Evolutionary conservation across 2,113 vertebrate species (phyloP), one percentile per base, ranked within the genome.

Genomic region (Polypterus bichir): DNA sequence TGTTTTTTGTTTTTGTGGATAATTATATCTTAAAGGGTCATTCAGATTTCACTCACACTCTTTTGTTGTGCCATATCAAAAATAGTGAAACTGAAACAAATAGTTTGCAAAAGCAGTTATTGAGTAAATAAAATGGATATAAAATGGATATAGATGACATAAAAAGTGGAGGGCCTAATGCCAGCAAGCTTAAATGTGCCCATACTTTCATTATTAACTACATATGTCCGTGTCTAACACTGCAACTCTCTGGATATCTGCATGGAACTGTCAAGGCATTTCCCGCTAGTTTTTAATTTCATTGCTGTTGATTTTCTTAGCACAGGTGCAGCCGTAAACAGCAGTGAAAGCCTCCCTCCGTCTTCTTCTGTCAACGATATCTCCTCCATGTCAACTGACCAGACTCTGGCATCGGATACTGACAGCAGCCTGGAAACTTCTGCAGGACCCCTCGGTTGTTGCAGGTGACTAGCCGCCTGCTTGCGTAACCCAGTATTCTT

Each of bases 391-490:
- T 97, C 94, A 86, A 98, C 94, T 54, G 94, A 97, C 87, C 96
- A 98, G 86, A 99, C 94, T 79, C 85, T 97, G 87, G 94, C 95
- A 64, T 98, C 96, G 62, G 95, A 99, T 88, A 98, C 96, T 7
- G 95, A 99, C 90, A 99, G 96, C 93, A 98, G 95, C 87, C 85
- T 99, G 88, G 94, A 98, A 93, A 92, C 95, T 79, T 95, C 95
- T 67, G 90, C 92, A 4, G 96, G 95, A 87, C 92, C 96, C 75
- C 88, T 99, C 71, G 94, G 94, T 87, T 98, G 96, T 87, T 99
- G 96, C 93, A 99, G 96, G 94, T 97, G 96, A 99, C 96, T 97
- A 98, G 92, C 96, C 83, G 96, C 94, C 94, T 98, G 94, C 92
- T 90, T 99, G 86, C 91, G 96, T 85, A 97, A 95, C 91, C 94